Evolutionary conservation across 1,140 invertebrate genomes (phyloP), one percentile per base, ranked within the genome.

Genomic region (Caerostris extrusa): DNA sequence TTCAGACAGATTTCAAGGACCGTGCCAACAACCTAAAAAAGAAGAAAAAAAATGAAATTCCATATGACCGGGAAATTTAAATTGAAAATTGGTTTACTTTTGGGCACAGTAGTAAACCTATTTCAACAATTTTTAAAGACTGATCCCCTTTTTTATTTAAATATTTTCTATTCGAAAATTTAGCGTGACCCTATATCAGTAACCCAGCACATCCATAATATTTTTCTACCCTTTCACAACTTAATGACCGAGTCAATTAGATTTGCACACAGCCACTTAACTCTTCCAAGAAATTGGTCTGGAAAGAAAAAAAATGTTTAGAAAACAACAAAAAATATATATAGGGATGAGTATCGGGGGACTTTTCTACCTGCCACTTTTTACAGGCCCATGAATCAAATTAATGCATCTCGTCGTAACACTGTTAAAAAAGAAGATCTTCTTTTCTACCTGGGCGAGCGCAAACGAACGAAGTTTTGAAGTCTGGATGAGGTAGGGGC

Each of bases 241-340:
- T 77, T 77, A 77, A 77, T 77, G 71, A 77, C 71, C 12, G 10
- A 34, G 71, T 77, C 53, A 77, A 77, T 77, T 77, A 77, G 71
- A 77, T 77, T 77, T 77, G 8, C 50, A 12, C 34, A 77, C 71
- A 77, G 3, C 7, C 71, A 4, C 50, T 77, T 3, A 50, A 53
- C 34, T 50, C 71, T 77, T 77, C 34, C 50, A 77, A 10, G 34
- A 12, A 77, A 14, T 77, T 2, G 19, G 12, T 5, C 3, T 34
- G 2, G 50, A 50, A 10, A 53, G n/a, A 77, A 77, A 77, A 50
- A 50, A 50, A 50, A 19, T 3, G 17, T 1, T 50, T 3, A 5
- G 8, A 34, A 77, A 77, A 77, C 7, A 77, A 67, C 61, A 17
- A 50, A 10, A 77, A 77, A 77, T 77, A 12, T 12, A 50, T 77